Evolutionary conservation across 30 jellyfish, hydroid and myxozoan genomes (phyloP), one percentile per base, ranked within the genome.

Genomic region (Hydra vulgaris): DNA sequence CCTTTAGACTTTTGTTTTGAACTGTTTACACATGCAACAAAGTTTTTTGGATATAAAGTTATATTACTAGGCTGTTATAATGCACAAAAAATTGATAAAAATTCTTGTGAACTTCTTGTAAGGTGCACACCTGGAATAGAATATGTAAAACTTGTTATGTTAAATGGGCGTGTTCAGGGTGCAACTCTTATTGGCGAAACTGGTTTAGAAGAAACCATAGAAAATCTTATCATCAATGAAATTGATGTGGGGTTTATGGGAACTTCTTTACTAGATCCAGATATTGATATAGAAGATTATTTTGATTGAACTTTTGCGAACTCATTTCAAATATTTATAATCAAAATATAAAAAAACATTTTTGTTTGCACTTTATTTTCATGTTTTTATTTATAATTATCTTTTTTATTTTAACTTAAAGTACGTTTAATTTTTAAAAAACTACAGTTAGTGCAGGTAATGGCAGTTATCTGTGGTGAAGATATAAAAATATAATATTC

Each of bases 131-230:
- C 74, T 27, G 98, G 95, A n/a, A 56, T 27, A 17, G 98, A 92
- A 82, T 92, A 87, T 26, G 89, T 87, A 16, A 87, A 88, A 84
- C 89, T 88, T n/a, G 85, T 92, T 17, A 23, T 87, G 54, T 72
- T 83, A 55, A 79, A 92, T 77, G 95, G 94, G 8, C 72, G 90
- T n/a, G 77, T 92, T 76, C 25, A 80, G 66, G 98, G 98, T 18
- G 96, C 96, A 22, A 71, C 85, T 74, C 80, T 92, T n/a, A 84
- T 92, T 25, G 98, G 98, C 17, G 98, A 92, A 84, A 92, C 98
- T 0, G 98, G 84, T 52, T 84, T 92, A 16, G 98, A 92, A 76
- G 96, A 92, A 26, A 92, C 98, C 15, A 80, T 92, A 27, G 98
- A 92, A 77, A 92, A 92, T 79, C 72, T 92, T 24, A 92, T 92